Evolutionary conservation across 2,797 vertebrate genomes (phyloP).

Genomic region (Etheostoma nigrum): DNA sequence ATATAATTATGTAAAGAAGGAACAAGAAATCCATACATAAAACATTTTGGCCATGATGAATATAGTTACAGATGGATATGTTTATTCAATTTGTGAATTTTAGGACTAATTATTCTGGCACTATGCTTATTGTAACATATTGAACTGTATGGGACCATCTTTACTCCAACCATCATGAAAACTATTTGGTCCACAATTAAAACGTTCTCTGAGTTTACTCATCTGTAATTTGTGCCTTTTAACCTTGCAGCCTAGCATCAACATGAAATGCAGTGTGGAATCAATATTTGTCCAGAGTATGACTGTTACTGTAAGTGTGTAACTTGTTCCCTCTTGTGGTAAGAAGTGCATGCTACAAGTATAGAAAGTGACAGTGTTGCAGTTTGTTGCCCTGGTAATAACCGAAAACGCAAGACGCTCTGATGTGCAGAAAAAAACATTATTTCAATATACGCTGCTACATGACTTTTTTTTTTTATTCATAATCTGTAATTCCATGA

Average conservation of each 20-base stretch:
- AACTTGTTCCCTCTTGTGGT: conserved; percentile 66
- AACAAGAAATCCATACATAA: not conserved
- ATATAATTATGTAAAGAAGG: not conserved
- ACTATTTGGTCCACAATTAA: not conserved
- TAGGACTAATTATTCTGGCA: not conserved
- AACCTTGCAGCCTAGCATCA: not conserved
- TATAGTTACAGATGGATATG: too few relatives aligned
- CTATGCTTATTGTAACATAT: not conserved
- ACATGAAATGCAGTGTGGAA: not conserved
- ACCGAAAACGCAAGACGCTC: not conserved
- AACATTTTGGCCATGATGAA: not conserved
- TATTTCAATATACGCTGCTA: not conserved
- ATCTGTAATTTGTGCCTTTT: not conserved
- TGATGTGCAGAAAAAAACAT: not conserved
- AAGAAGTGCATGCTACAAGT: conserved; percentile 18
- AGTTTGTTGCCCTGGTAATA: not conserved
- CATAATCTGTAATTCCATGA: not conserved
- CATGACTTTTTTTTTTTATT: not conserved
- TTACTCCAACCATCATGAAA: not conserved
- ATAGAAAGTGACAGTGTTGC: not conserved
- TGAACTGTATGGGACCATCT: not conserved
- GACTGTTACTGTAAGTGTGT: not conserved
- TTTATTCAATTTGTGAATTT: not conserved
- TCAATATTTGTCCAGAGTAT: not conserved
- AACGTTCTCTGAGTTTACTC: not conserved